Evolutionary conservation across 1,140 invertebrate genomes (phyloP), one percentile per base, ranked within the genome.

Genomic region (Cyphomyrmex costatus): DNA sequence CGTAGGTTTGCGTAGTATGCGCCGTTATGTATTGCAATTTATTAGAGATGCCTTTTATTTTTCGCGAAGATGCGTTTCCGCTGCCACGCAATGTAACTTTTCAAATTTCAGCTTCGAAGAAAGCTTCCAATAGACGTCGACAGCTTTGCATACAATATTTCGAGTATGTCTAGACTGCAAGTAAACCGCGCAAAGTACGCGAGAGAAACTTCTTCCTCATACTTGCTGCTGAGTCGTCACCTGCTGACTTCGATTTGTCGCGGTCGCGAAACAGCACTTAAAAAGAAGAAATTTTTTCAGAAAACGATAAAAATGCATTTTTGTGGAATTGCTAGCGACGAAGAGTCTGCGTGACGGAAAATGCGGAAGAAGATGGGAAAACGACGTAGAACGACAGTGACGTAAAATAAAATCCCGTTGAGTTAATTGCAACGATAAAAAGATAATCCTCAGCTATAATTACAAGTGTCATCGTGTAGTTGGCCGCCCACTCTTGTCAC

Each of bases 231-330:
- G 79, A 83, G 56, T 83, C 79, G 68, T 83, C 79, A 83, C 68
- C 68, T 83, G 84, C 84, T 79, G 77, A 85, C 84, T 85, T 68
- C 36, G 74, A 85, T 80, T 85, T 85, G 84, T 85, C 84, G 74
- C 61, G 84, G 84, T 85, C 61, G 61, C 60, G 76, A 78, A 79
- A 80, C 80, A 68, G 58, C 76, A 79, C 42, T 85, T 85, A 79
- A 27, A 5, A 58, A 85, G 65, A 73, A 73, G 49, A 66, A 58
- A 66, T 21, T 42, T 53, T 42, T 16, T 80, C 30, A 51, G 30
- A 19, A 53, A 80, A 80, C 77, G 77, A 63, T 5, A 19, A 85
- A 56, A 79, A 46, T 46, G 56, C 7, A 79, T 42, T 82, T 82
- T 24, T 36, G 16, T 51, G 12, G 30, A 58, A 51, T 58, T 82